A percentile compares a stretch with the other conserved stretches of the same genome.
These are phyloP conservation scores for Drosophila nigromelanica DNA, from an alignment of 1,140 invertebrate species.

Conservation along the genomic window DNA sequence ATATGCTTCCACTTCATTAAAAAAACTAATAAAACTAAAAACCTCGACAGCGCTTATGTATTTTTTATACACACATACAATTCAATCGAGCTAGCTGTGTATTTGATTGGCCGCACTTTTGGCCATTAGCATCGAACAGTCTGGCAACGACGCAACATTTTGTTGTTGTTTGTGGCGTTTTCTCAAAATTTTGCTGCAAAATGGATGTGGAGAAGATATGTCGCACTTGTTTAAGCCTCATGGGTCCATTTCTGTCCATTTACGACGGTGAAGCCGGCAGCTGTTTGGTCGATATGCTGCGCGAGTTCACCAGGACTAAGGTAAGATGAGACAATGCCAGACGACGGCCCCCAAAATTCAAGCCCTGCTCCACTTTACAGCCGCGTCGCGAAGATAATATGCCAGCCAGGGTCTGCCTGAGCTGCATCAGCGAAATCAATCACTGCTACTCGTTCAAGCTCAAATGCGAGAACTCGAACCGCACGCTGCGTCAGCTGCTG, in stretches of 20 bases:
- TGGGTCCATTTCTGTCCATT: conserved; percentile 71
- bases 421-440: conserved; percentile 78
- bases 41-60: too few relatives aligned
- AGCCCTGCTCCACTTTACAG: conserved; percentile 26
- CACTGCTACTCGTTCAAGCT: conserved; percentile 77
- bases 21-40: too few relatives aligned
- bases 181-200: conserved; percentile 31
- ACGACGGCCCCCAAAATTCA: background rate
- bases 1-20: too few relatives aligned
- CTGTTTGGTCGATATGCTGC: conserved; percentile 74
- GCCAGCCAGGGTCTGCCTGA: conserved; percentile 71
- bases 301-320: conserved; percentile 66
- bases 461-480: conserved; percentile 76
- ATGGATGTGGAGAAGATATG: conserved; percentile 83
- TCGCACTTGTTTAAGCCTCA: conserved; percentile 66
- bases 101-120: conserved; percentile 9
- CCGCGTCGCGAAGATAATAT: conserved; percentile 64
- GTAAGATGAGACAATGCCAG: conserved; percentile 32
- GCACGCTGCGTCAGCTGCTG: conserved; percentile 70
- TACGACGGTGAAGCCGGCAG: conserved; percentile 62
- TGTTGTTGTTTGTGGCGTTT: conserved; percentile 41
- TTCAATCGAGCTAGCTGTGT: background rate
- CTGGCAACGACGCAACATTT: conserved; percentile 14
- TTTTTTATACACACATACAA: too few relatives aligned
- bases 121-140: background rate